Base-by-base conservation (phyloP, 2,113 vertebrate species). In the Sardina pilchardus region DNA sequence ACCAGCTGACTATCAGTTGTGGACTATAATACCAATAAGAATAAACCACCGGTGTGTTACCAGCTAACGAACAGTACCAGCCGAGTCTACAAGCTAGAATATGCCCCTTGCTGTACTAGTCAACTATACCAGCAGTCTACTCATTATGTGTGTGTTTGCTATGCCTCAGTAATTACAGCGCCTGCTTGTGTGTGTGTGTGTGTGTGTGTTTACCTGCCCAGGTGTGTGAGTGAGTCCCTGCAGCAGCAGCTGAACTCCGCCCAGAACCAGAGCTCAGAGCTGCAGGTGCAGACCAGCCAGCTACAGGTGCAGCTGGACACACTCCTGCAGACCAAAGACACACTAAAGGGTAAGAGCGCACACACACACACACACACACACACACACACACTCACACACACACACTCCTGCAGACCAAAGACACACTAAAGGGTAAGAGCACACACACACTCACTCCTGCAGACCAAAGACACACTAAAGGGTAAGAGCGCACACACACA, bases 301-400 rank as follows among this genome's bases (percentile, higher is more conserved):
- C 91, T 96, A 67, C 92, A 94, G 75, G 89, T 95, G n/a, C 96
- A 96, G 45, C 84, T 97, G 43, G 83, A 93, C 10, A 88, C 93
- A 34, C 86, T 97, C 78, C 92, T 83, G 0, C 95, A 96, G 91
- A 92, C 95, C 91, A 99, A 96, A 86, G 93, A 94, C 12, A 93
- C 94, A 1, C 91, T 97, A 42, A 93, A 96, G 59, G 97, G 97
- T 97, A 81, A 93, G 92, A 89, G 8, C 30, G 1, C 53, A 56
- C 53, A 56, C 17, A 56, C 53, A 56, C 53, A 56, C 59, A 63
- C 59, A 63, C 59, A 63, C 24, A 63, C 24, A 63, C 24, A 63
- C 59, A 63, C 59, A 63, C 59, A 63, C 59, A 63, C 59, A 63
- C 24, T 2, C 21, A 63, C 21, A 63, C 56, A 63, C 7, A 63